These are phyloP conservation scores for Datnioides undecimradiatus DNA, from an alignment of 2,113 vertebrate species.

Conservation along the genomic window DNA sequence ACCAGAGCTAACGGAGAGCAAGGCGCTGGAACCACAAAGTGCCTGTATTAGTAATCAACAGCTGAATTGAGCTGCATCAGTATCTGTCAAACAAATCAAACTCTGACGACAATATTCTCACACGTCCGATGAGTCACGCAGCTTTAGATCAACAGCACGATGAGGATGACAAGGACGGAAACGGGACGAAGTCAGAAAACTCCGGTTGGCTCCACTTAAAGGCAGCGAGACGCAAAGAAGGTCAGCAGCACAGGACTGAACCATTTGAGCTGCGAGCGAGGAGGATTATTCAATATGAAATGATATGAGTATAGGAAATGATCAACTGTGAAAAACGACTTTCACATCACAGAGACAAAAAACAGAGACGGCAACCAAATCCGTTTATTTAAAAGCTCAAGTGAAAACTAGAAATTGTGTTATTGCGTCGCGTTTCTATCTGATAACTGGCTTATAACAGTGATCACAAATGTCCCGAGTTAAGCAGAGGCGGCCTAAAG, in stretches of 20 bases:
- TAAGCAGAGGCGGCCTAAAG: not conserved
- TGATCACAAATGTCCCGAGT: not conserved
- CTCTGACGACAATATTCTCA: conserved; percentile 12
- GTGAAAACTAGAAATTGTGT: not conserved
- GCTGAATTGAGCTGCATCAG: accelerated
- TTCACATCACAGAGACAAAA: not conserved
- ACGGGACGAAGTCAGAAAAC: not conserved
- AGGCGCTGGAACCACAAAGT: not conserved
- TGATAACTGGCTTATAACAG: not conserved
- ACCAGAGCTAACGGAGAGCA: not conserved
- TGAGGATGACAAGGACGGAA: conserved; percentile 1
- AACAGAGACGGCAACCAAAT: not conserved
- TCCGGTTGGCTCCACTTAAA: not conserved
- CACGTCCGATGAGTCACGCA: conserved; percentile 14
- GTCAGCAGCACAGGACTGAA: not conserved
- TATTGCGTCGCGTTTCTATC: no score
- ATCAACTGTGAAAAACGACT: no score
- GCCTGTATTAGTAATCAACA: not conserved
- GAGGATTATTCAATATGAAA: no score
- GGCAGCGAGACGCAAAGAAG: no score
- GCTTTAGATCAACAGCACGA: conserved; percentile 9
- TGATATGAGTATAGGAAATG: no score
- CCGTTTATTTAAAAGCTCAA: not conserved
- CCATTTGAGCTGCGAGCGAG: not conserved
- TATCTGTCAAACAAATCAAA: conserved; percentile 3